These are phyloP conservation scores for Rhopalosiphum padi DNA, from an alignment of 1,140 invertebrate species.

Conservation along the genomic window DNA sequence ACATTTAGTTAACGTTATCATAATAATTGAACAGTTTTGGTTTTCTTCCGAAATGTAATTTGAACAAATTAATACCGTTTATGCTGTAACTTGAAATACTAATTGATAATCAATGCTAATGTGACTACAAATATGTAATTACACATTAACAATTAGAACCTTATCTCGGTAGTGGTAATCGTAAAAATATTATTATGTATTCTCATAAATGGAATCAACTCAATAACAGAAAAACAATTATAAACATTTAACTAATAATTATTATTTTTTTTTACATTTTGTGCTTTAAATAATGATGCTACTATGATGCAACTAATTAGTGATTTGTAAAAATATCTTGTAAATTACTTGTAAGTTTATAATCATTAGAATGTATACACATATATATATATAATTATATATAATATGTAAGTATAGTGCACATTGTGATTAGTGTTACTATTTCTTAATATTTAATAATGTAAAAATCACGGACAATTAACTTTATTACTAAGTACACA, in stretches of 20 bases:
- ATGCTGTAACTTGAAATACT: not conserved
- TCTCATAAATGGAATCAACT: not conserved
- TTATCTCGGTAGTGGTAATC: not conserved
- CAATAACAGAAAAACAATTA: not conserved
- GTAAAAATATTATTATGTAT: not conserved
- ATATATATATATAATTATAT: no score
- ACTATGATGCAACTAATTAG: not conserved
- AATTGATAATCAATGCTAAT: slow-evolving; percentile 25
- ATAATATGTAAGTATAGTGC: no score
- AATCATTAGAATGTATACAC: not conserved
- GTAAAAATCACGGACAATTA: not conserved
- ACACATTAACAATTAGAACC: not conserved
- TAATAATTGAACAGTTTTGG: not conserved
- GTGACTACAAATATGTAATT: not conserved
- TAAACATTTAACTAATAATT: not conserved
- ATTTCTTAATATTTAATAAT: not conserved
- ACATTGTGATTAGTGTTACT: not conserved
- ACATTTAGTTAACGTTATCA: not conserved
- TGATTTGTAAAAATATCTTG: not conserved
- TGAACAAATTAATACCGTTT: not conserved
- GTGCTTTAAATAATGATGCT: not conserved
- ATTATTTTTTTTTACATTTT: no score
- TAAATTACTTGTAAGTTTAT: not conserved
- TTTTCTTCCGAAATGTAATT: slow-evolving; percentile 5
- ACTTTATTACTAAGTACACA: not conserved